These are phyloP conservation scores for Drosophila koepferae DNA, from an alignment of 2,888 invertebrate species.

Conservation along the genomic window DNA sequence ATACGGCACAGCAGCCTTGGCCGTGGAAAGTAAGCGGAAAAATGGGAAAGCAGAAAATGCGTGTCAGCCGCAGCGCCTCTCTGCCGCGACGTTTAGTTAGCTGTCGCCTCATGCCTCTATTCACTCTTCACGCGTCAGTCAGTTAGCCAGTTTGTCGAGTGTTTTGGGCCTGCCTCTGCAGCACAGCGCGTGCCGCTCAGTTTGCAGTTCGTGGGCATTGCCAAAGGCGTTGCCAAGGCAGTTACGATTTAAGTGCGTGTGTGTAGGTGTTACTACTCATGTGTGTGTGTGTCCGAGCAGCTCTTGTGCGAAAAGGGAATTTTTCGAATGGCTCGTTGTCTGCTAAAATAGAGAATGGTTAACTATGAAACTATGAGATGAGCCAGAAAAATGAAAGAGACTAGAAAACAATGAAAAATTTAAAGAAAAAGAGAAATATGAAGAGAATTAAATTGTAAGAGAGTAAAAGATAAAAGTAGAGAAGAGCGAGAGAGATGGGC, in stretches of 20 bases:
- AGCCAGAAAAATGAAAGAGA: not conserved
- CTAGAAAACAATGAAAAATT: not conserved
- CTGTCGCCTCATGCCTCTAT: constrained; percentile 24
- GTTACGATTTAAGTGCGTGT: constrained; percentile 42
- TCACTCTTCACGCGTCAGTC: constrained; percentile 7
- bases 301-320: constrained; percentile 32
- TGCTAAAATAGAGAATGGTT: not conserved
- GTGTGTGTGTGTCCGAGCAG: constrained; percentile 15
- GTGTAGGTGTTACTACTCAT: not conserved
- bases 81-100: constrained; percentile 60
- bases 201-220: constrained; percentile 39
- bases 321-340: constrained; percentile 14
- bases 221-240: constrained; percentile 46
- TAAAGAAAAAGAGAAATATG: not conserved
- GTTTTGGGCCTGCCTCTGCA: constrained; percentile 22
- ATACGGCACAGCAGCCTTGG: constrained; percentile 45
- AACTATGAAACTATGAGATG: not conserved
- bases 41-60: constrained; percentile 9
- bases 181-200: constrained; percentile 49
- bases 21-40: constrained; percentile 19
- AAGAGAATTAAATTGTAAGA: no score
- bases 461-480: no score
- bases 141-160: constrained; percentile 21
- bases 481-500: not conserved
- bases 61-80: constrained; percentile 49